phyloP scores from a whole-genome alignment of 2,888 invertebrate species.

The Neuroscelio doddi region DNA sequence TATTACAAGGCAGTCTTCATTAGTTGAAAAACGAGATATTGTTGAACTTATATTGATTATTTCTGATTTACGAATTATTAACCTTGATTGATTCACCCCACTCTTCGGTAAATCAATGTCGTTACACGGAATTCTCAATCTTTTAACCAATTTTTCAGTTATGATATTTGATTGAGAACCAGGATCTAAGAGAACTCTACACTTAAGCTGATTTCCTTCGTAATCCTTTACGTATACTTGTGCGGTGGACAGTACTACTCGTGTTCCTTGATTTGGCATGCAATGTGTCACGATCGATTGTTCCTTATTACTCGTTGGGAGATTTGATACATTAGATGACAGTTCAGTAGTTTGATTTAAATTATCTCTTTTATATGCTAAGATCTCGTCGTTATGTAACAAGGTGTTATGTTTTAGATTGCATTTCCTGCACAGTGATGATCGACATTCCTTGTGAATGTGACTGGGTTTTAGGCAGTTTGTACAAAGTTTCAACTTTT shows the following conservation, averaged over 20 bases:
- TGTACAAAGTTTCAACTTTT: too few relatives aligned
- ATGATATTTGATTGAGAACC: slow-evolving; percentile 17
- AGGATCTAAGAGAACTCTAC: slow-evolving; percentile 16
- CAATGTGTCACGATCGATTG: slow-evolving; percentile 20
- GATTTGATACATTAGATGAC: too few relatives aligned
- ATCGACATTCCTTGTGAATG: slow-evolving; percentile 3
- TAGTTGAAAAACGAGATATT: neutral
- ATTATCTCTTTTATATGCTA: too few relatives aligned
- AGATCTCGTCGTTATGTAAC: slow-evolving; percentile 12
- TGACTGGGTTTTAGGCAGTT: slow-evolving; percentile 8
- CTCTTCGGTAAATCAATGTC: slow-evolving; percentile 2
- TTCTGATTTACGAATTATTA: neutral
- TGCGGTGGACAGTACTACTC: slow-evolving; percentile 11
- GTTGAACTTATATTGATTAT: slow-evolving; percentile 5
- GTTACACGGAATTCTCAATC: neutral
- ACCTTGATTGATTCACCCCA: neutral
- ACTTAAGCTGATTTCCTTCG: slow-evolving; percentile 4
- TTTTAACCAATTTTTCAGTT: slow-evolving; percentile 3
- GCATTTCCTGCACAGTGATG: slow-evolving; percentile 18
- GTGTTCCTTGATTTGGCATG: neutral
- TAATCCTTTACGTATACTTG: slow-evolving; percentile 2
- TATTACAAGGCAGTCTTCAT: slow-evolving; percentile 9
- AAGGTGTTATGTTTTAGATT: slow-evolving; percentile 9
- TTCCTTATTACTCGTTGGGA: too few relatives aligned
- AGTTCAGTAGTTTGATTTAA: too few relatives aligned